Evolutionary conservation across 2,113 vertebrate genomes (phyloP), one percentile per base, ranked within the genome.

Genomic region (Sapayoa aenigma): DNA sequence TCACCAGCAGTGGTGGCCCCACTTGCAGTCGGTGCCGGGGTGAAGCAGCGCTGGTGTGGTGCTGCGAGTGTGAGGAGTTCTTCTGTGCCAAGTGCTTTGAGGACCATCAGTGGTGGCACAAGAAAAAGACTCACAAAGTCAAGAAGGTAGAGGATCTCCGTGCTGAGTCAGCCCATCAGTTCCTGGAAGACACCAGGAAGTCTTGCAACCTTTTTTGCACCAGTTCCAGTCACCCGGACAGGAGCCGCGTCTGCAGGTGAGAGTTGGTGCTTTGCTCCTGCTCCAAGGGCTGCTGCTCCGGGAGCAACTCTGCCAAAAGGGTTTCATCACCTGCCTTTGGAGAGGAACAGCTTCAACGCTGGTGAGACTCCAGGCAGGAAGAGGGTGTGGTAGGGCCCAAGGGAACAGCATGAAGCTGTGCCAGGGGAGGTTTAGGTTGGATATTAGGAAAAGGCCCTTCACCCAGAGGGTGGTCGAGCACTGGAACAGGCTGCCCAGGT

Each of bases 31-130:
- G 94, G 15, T 98, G 98, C 92, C 91, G 16, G 5, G 28, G 68
- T 3, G 18, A 12, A 0, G 72, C 10, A 0, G 95, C 97, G 0
- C 82, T 79, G 3, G 96, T 97, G 63, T 98, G 98, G 98, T 98
- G 98, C 74, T 67, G 91, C 0, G 97, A 98, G 63, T 98, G 98
- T 0, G 87, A 97, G 53, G 97, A 97, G n/a, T 97, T 98, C 47
- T 78, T 98, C 19, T 98, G 98, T 5, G 1, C 6, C 46, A 89
- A 55, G 11, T 98, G 98, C 74, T 91, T 96, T 3, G 91, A 98
- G 22, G 96, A 97, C 1, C 98, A 98, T 49, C 95, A 97, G 92
- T 98, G 97, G 97, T 98, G 95, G 91, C 89, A 97, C 31, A 98
- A 98, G 94, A 94, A 73, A 90, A 84, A 22, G 72, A 95, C 4